Conservation (phyloP, 2,888 invertebrate species). For the Drosophila meridionalis region DNA sequence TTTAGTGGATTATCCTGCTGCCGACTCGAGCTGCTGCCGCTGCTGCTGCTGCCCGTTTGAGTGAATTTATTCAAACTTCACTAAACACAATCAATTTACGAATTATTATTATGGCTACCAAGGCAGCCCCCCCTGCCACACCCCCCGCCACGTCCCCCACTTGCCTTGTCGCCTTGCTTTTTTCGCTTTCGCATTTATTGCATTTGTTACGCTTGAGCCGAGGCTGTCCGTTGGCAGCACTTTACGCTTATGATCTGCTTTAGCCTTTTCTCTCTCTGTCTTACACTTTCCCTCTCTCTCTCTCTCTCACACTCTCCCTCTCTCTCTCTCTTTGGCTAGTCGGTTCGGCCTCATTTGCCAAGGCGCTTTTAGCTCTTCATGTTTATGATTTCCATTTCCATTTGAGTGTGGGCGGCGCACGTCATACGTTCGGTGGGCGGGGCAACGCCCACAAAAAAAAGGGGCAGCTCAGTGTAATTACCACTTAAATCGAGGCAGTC, state of each 20-base stretch:
- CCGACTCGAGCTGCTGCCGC: conserved; percentile 7
- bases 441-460: conserved; percentile 28
- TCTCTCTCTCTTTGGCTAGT: conserved; percentile 8
- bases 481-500: conserved; percentile 69
- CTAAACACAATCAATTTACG: conserved; percentile 82
- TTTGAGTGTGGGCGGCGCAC: conserved; percentile 32
- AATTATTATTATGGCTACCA: conserved; percentile 75
- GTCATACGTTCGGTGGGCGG: conserved; percentile 53
- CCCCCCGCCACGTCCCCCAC: no score
- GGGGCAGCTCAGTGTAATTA: conserved; percentile 69
- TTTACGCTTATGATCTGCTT: conserved; percentile 76
- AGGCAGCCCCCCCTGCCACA: background rate
- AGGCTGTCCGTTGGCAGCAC: conserved; percentile 50
- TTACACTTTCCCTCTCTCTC: background rate
- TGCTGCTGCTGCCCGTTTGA: conserved; percentile 45
- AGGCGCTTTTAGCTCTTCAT: conserved; percentile 72
- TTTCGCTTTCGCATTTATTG: conserved; percentile 69
- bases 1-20: conserved; percentile 79
- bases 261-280: background rate
- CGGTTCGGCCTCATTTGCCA: conserved; percentile 72
- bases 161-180: conserved; percentile 64
- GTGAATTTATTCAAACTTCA: conserved; percentile 81
- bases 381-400: conserved; percentile 77
- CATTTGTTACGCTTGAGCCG: conserved; percentile 75
- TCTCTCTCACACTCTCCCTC: no score